These are phyloP conservation scores for Philypnodon macrostomus DNA, from an alignment of 2,797 vertebrate genomes.

Conservation along the genomic window DNA sequence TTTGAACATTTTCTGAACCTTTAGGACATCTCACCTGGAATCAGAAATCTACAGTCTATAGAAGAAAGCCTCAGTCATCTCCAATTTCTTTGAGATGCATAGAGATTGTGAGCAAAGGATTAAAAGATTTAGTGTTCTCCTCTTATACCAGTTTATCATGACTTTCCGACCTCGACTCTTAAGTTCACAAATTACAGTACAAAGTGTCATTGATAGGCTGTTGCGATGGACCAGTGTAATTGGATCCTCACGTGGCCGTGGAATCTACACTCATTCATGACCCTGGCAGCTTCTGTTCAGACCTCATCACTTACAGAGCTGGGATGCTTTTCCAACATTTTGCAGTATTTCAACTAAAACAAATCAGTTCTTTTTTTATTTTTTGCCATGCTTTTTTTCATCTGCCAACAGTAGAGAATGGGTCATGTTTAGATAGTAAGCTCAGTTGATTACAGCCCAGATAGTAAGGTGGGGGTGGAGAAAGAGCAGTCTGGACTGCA, in stretches of 20 bases:
- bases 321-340: slow-evolving; percentile 69
- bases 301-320: slow-evolving; percentile 26
- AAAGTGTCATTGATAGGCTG: slow-evolving; percentile 34
- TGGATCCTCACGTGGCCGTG: slow-evolving; percentile 11
- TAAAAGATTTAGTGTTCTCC: too few species aligned
- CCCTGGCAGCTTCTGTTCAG: slow-evolving; percentile 22
- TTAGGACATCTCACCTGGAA: too few species aligned
- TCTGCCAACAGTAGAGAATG: slow-evolving; percentile 28
- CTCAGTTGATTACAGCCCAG: slow-evolving; percentile 1
- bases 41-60: too few species aligned
- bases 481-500: slow-evolving; percentile 46
- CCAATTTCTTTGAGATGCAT: too few species aligned
- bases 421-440: slow-evolving; percentile 13
- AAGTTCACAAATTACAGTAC: slow-evolving; percentile 39
- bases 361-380: slow-evolving; percentile 45
- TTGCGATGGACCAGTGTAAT: slow-evolving; percentile 28
- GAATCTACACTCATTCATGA: slow-evolving; percentile 44
- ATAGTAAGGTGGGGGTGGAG: slow-evolving; percentile 36
- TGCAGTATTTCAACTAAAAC: slow-evolving; percentile 52
- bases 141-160: slow-evolving; percentile 18
- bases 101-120: too few species aligned
- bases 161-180: slow-evolving; percentile 12
- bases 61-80: too few species aligned
- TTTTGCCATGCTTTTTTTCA: slow-evolving; percentile 21
- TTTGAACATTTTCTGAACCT: too few species aligned